Percentiles rank a stretch among this genome's conserved stretches.
These are phyloP conservation scores for Dicerorhinus sumatrensis DNA, from an alignment of 2,113 vertebrate species.

Conservation along the genomic window DNA sequence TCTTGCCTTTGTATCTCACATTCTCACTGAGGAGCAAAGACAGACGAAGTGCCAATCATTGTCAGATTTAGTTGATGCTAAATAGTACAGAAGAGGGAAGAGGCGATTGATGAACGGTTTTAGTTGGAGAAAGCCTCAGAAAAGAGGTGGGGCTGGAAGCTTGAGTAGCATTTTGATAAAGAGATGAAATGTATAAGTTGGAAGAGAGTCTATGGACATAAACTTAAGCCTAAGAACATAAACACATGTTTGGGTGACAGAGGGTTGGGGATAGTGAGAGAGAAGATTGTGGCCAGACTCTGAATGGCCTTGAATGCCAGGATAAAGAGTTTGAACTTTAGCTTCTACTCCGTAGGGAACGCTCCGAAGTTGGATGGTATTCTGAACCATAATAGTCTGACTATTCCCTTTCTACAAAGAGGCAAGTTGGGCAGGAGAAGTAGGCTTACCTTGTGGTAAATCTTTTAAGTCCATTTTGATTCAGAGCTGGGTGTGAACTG, in stretches of 20 bases:
- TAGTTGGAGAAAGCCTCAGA: background rate
- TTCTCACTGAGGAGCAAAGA: background rate
- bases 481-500: background rate
- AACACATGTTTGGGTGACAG: background rate
- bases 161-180: background rate
- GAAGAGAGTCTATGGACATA: background rate
- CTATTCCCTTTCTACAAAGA: background rate
- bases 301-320: background rate
- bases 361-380: background rate
- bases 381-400: background rate
- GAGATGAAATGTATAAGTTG: background rate
- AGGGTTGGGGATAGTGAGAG: background rate
- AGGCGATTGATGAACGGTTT: background rate
- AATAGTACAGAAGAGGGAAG: background rate
- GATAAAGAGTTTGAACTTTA: background rate
- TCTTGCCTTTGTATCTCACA: background rate
- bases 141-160: background rate
- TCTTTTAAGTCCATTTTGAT: conserved; percentile 10
- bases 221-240: background rate
- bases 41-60: background rate
- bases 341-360: background rate
- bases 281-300: background rate
- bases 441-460: background rate
- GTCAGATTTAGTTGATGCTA: background rate
- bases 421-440: background rate